These are phyloP conservation scores for Dolichoris vasculosae DNA, from an alignment of 1,140 invertebrate genomes.

Conservation along the genomic window DNA sequence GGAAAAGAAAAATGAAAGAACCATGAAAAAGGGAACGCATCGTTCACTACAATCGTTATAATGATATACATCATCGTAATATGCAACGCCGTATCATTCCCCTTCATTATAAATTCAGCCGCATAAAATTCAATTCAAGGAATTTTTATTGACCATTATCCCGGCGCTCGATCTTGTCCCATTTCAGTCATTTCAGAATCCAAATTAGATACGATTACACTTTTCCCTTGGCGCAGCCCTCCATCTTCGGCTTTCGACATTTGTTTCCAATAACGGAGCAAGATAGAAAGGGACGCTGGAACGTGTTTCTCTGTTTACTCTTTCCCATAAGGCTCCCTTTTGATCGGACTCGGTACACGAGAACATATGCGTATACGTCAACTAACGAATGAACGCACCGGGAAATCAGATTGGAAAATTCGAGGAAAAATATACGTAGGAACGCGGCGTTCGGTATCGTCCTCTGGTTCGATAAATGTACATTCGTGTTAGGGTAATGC, in stretches of 20 bases:
- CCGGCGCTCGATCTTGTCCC: conserved; percentile 38
- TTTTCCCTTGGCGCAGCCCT: conserved; percentile 8
- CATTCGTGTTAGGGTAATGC: neutral
- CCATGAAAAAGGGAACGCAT: conserved; percentile 2
- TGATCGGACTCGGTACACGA: neutral
- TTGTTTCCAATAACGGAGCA: conserved; percentile 41
- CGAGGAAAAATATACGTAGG: neutral
- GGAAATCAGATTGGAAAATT: conserved; percentile 46
- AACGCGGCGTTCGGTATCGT: neutral
- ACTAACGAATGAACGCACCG: conserved; percentile 29
- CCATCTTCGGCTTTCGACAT: conserved; percentile 1
- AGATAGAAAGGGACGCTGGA: neutral
- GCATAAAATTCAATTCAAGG: conserved; percentile 40
- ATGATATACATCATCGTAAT: conserved; percentile 41
- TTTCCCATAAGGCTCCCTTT: conserved; percentile 8
- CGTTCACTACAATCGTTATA: conserved; percentile 31
- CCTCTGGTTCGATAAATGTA: neutral
- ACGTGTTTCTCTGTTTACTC: conserved; percentile 21
- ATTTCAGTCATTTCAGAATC: conserved; percentile 32
- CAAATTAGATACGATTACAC: conserved; percentile 47
- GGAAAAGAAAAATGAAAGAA: neutral
- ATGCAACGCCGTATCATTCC: conserved; percentile 2
- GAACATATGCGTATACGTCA: neutral
- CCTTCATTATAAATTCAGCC: conserved; percentile 29
- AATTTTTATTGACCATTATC: conserved; percentile 36